Evolutionary conservation across 2,113 vertebrate genomes (phyloP).

Genomic region (Turnix velox): DNA sequence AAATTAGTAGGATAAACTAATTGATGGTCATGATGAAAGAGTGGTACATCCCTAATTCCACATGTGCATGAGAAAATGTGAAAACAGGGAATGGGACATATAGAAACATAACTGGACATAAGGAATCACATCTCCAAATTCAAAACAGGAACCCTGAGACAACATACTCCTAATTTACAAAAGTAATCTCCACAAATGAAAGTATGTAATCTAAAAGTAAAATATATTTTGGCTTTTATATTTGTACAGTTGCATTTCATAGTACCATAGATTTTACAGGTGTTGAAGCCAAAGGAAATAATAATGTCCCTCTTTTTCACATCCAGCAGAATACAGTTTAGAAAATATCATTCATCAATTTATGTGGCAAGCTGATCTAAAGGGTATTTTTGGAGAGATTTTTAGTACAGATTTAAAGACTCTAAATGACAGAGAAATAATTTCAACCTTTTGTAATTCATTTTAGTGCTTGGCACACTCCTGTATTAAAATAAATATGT

Average conservation of each 20-base stretch:
- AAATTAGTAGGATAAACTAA: neutral
- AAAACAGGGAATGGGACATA: neutral
- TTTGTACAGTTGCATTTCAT: neutral
- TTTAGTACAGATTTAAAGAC: neutral
- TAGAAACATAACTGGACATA: neutral
- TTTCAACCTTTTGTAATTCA: neutral
- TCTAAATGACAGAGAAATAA: neutral
- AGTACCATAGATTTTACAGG: neutral
- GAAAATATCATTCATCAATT: neutral
- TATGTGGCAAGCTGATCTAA: neutral
- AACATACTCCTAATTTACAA: neutral
- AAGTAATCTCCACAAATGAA: neutral
- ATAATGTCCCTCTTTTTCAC: neutral
- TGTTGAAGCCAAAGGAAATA: neutral
- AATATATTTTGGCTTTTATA: too few relatives aligned
- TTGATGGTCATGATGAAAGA: neutral
- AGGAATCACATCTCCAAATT: neutral
- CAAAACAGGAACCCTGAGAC: neutral
- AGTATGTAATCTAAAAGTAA: neutral
- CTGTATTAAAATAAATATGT: neutral
- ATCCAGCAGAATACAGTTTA: neutral
- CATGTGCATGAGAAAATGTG: fast-evolving
- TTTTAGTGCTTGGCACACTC: neutral
- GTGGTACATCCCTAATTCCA: neutral
- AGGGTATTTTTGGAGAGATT: neutral